Percentiles rank a stretch among this genome's conserved stretches.
Evolutionary conservation across 1,140 invertebrate genomes (phyloP).

Genomic region (Brachionus plicatilis): DNA sequence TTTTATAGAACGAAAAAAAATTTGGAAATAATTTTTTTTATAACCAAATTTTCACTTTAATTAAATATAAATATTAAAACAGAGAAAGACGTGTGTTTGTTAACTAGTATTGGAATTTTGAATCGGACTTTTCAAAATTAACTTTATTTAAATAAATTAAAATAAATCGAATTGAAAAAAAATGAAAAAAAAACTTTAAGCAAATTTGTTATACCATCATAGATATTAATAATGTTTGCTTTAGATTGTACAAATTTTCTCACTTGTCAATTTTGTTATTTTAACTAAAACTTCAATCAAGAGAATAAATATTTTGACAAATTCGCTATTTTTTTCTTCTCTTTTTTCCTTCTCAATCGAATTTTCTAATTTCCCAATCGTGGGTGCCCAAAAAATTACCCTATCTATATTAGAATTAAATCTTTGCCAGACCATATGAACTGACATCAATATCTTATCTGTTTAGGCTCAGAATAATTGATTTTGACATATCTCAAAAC

Average conservation of each 20-base stretch:
- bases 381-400: not conserved
- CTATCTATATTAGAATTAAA: not conserved
- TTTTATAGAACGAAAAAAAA: not conserved
- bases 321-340: not conserved
- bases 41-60: not conserved
- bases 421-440: not conserved
- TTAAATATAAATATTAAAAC: conserved; percentile 23
- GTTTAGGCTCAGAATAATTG: not conserved
- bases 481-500: not conserved
- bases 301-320: conserved; percentile 17
- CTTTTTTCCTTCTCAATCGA: not conserved
- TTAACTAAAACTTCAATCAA: conserved; percentile 1
- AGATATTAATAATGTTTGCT: conserved; percentile 26
- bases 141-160: conserved; percentile 3
- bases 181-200: not conserved
- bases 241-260: not conserved
- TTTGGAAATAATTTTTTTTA: not conserved
- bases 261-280: conserved; percentile 1
- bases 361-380: not conserved
- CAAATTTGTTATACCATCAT: not conserved
- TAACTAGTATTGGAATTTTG: not conserved
- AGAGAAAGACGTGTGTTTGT: not conserved
- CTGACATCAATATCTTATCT: not conserved
- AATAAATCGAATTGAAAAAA: not conserved
- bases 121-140: conserved; percentile 1